These are phyloP conservation scores for Thereuonema tuberculata DNA, from an alignment of 1,140 invertebrate species.

Conservation along the genomic window DNA sequence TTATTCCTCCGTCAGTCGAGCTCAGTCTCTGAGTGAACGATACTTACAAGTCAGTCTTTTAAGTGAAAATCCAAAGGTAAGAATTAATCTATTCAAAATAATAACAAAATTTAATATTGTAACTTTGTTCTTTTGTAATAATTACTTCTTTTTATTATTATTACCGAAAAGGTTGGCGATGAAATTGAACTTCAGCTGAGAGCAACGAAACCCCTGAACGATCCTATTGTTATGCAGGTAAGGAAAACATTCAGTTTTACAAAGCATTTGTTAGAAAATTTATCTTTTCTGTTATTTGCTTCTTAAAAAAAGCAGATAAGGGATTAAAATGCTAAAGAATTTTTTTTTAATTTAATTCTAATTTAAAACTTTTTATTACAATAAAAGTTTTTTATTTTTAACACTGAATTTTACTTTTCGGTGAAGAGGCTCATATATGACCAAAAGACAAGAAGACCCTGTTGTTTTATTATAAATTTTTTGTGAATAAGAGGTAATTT, in stretches of 20 bases:
- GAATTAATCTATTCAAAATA: background rate
- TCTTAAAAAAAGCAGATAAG: too few species aligned
- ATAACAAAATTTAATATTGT: constrained; percentile 3
- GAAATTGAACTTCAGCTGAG: constrained; percentile 68
- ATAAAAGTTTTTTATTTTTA: too few species aligned
- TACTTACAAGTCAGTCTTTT: constrained; percentile 58
- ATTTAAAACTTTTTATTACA: too few species aligned
- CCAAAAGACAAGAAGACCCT: too few species aligned
- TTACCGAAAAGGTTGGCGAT: constrained; percentile 50
- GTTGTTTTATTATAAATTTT: too few species aligned
- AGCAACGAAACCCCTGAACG: constrained; percentile 57
- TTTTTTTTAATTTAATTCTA: too few species aligned
- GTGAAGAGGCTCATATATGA: too few species aligned
- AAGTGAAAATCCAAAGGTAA: constrained; percentile 44
- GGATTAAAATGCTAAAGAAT: too few species aligned
- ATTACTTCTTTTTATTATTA: constrained; percentile 3
- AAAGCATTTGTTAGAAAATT: too few species aligned
- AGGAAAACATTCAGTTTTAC: background rate
- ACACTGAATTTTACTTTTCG: too few species aligned
- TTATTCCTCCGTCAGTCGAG: constrained; percentile 61
- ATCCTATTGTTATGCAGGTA: background rate
- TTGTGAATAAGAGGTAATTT: too few species aligned
- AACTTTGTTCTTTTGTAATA: too few species aligned
- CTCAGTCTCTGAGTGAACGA: constrained; percentile 52
- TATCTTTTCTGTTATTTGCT: background rate